A percentile compares a stretch with the other conserved stretches of the same genome.
Conservation (phyloP, 2,888 invertebrate genomes). For the Steinernema hermaphroditum region DNA sequence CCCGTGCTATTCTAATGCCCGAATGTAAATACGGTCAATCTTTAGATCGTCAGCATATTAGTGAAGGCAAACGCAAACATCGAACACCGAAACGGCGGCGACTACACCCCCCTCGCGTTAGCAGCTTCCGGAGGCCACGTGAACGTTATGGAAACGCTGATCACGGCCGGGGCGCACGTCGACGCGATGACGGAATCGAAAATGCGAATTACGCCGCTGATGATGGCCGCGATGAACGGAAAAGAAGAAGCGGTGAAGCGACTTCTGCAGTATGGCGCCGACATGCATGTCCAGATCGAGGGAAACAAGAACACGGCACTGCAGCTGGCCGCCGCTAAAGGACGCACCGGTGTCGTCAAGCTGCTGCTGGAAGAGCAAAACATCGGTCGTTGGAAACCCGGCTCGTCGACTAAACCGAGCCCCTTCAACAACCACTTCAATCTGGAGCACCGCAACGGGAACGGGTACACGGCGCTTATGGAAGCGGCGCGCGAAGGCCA, state of each 20-base stretch:
- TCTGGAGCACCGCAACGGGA: conserved; percentile 98
- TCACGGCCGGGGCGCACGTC: conserved; percentile 93
- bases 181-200: conserved; percentile 75
- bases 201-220: conserved; percentile 87
- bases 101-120: conserved; percentile 96
- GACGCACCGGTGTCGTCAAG: conserved; percentile 95
- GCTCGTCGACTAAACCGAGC: conserved; percentile 75
- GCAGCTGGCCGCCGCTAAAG: conserved; percentile 97
- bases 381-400: conserved; percentile 95
- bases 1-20: too few species aligned
- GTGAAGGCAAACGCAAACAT: conserved; percentile 89
- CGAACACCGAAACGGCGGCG: conserved; percentile 93
- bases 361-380: conserved; percentile 91
- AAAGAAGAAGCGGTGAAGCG: conserved; percentile 90
- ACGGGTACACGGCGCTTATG: conserved; percentile 96
- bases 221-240: conserved; percentile 99
- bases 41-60: conserved; percentile 82
- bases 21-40: too few species aligned
- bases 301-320: conserved; percentile 98
- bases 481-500: conserved; percentile 99
- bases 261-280: conserved; percentile 93
- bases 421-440: conserved; percentile 70
- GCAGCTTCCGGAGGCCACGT: conserved; percentile 98
- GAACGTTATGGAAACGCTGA: conserved; percentile 89
- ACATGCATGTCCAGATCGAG: conserved; percentile 95